Evolutionary conservation across 2,797 vertebrate species (phyloP), one percentile per base, ranked within the genome.

Genomic region (Sciurus carolinensis): DNA sequence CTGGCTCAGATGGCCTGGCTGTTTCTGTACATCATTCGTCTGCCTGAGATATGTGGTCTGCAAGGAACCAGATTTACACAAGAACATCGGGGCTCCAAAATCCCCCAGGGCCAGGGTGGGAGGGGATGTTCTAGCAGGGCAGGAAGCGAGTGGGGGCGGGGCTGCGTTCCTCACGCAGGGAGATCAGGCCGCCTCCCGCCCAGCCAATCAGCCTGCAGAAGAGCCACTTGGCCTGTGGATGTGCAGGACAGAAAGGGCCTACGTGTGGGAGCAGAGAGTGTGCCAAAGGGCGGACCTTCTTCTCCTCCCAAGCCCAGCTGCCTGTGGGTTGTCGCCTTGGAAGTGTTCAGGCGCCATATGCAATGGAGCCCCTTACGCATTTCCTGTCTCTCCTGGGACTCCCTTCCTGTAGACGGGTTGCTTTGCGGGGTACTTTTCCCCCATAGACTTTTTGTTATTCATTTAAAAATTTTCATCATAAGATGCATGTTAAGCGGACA

Each of bases 131-230:
- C 66, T 54, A 9, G 22, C 13, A 22, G 94, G 67, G 76, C 95
- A 96, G 93, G 95, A 89, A 84, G 85, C 33, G 44, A 79, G 93
- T 47, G 36, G 69, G 59, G 80, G 89, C 84, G 14, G 73, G 57
- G 79, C 82, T 15, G 3, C 0, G 26, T 36, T 47, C 52, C 77
- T 72, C 62, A 96, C 30, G 54, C 90, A 69, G 57, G 1, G 1
- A 57, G 83, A 75, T 24, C 62, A 76, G 79, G 80, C 50, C 52
- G 83, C 59, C 75, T 66, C 26, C 0, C 9, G 44, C 79, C 83
- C 15, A 0, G 66, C 80, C 75, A 12, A 9, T 9, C 47, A 2
- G 57, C 71, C 39, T 59, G 9, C n/a, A 30, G 36, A 87, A 42
- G 14, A 12, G 44, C 20, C 73, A 3, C 88, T 87, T 75, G 64